phyloP scores from a whole-genome alignment of 2,797 vertebrate species.

The Spondyliosoma cantharus region DNA sequence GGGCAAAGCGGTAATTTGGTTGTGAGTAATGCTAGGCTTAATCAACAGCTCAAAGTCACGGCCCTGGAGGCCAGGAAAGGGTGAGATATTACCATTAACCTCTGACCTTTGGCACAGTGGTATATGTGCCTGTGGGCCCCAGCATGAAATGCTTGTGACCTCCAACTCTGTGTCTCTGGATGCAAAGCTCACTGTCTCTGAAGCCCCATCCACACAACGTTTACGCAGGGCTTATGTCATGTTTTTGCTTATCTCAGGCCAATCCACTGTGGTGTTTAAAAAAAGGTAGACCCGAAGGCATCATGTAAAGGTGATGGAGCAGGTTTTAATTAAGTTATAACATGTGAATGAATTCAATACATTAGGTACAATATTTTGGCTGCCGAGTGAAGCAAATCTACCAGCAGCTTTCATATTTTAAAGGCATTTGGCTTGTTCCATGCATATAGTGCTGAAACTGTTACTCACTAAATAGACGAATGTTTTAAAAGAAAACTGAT shows the following conservation, averaged over 20 bases:
- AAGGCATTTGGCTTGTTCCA: too few relatives aligned
- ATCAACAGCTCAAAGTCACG: slow-evolving; percentile 81
- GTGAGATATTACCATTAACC: slow-evolving; percentile 83
- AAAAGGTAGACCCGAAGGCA: slow-evolving; percentile 19
- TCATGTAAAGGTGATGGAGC: background rate
- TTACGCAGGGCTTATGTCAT: slow-evolving; percentile 19
- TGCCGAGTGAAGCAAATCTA: too few relatives aligned
- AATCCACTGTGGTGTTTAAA: slow-evolving; percentile 34
- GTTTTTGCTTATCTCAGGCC: slow-evolving; percentile 46
- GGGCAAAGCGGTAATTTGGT: slow-evolving; percentile 80
- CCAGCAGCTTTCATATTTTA: too few relatives aligned
- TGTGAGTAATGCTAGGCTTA: slow-evolving; percentile 82
- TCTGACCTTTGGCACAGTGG: slow-evolving; percentile 75
- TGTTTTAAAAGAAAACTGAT: background rate
- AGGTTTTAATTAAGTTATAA: slow-evolving; percentile 32
- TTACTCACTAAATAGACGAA: background rate
- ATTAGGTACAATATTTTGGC: background rate
- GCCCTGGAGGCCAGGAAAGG: slow-evolving; percentile 69
- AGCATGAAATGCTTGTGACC: slow-evolving; percentile 68
- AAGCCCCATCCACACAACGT: slow-evolving; percentile 14
- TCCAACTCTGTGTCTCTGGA: slow-evolving; percentile 56
- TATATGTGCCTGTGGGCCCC: slow-evolving; percentile 75
- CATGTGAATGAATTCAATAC: background rate
- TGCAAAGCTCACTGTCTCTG: slow-evolving; percentile 46
- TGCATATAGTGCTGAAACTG: background rate